Base-by-base conservation (phyloP, 2,113 vertebrate genomes). In the Pelobates fuscus region DNA sequence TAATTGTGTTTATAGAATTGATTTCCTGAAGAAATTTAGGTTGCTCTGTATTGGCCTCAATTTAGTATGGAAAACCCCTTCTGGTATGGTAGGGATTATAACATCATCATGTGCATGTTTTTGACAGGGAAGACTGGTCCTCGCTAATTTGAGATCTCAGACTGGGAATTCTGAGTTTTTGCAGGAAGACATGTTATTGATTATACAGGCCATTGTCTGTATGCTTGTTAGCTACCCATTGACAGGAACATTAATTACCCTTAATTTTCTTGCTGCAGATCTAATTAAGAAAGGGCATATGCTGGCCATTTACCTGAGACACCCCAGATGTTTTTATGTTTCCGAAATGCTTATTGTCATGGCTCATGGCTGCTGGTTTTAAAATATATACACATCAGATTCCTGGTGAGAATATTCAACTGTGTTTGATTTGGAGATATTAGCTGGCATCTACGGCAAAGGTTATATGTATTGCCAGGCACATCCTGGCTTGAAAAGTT, bases 211-310 rank as follows among this genome's bases (percentile, higher is more conserved):
- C 15, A 17, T 17, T 49, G 17, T 14, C 15, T 1, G 17, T 14
- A 4, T 18, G 12, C 44, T 49, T 49, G 44, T 49, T 49, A 2
- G 44, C 17, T 49, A 49, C 14, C 44, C 24, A 29, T 15, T 57
- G 71, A 37, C 49, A 75, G 71, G 41, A 29, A 46, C 62, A 75
- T 59, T 59, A 17, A 63, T 73, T 75, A 52, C 43, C 24, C 26
- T 23, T 66, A 49, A 75, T 75, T 75, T 75, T 30, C 63, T 58
- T 43, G 44, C 23, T 67, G 54, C 52, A 74, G 54, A 75, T 75
- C 63, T 44, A 75, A 75, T 75, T 52, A n/a, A 32, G 8, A 27
- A 23, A 59, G 20, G 12, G 46, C 27, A 24, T n/a, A 66, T 41
- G 25, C 26, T 20, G 71, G 18, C 30, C 10, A 73, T 57, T 63